Conservation (phyloP, 2,113 vertebrate species). For the Psittacula cyanocephala region DNA sequence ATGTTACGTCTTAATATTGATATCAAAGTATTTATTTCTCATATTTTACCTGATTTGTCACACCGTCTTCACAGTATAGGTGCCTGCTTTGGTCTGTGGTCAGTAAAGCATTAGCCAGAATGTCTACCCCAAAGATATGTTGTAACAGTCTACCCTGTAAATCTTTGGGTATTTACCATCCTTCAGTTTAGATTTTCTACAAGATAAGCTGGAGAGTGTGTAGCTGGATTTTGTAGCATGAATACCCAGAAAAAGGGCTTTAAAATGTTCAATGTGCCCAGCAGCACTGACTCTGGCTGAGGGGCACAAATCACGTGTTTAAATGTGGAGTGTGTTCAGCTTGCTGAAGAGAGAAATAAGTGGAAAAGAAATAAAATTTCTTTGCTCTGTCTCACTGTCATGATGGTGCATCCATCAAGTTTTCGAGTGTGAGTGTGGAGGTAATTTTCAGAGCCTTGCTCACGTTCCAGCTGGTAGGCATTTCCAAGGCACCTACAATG, state of each 20-base stretch:
- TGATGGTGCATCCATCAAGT: background rate
- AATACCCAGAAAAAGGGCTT: background rate
- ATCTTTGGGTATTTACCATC: background rate
- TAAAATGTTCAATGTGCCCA: background rate
- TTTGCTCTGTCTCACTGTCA: background rate
- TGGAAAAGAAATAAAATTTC: background rate
- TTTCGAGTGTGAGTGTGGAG: background rate
- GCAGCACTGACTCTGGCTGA: background rate
- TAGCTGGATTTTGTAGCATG: background rate
- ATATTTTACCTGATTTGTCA: background rate
- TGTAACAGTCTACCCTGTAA: rapidly evolving
- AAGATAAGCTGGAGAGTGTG: background rate
- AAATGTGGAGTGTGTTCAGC: background rate
- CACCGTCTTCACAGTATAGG: background rate
- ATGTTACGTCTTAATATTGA: background rate
- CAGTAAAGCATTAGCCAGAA: background rate
- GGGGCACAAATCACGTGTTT: background rate
- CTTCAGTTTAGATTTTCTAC: background rate
- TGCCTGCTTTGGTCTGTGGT: background rate
- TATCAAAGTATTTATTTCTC: background rate
- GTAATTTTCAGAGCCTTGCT: background rate
- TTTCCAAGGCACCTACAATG: background rate
- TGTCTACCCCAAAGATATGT: background rate
- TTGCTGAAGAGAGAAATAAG: background rate
- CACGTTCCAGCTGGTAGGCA: background rate